Evolutionary conservation across 2,797 vertebrate species (phyloP), one percentile per base, ranked within the genome.

Genomic region (Acrossocheilus fasciatus): DNA sequence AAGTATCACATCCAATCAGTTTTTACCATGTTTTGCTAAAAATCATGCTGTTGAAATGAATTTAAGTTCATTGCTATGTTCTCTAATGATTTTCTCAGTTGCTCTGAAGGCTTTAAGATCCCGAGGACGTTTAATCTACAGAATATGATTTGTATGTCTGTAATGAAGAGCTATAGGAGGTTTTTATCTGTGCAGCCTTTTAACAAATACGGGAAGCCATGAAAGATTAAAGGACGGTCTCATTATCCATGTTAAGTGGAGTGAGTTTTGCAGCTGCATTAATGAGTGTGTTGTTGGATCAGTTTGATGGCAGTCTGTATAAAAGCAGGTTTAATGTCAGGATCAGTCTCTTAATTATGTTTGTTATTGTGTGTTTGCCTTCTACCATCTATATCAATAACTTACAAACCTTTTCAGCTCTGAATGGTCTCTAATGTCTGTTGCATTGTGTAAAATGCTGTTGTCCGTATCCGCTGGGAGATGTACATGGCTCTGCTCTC

Each of bases 141-240:
- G n/a, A 41, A 30, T 45, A 18, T 30, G 39, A 64, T 80, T 45
- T 47, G 50, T 12, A 36, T 82, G 64, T n/a, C 30, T 70, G 20
- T 69, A 34, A 82, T 54, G 30, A 82, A 57, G 50, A 54, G 30
- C 47, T 50, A 39, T 50, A 41, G 52, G 30, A 2, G 18, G 74
- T 54, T 76, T 41, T 12, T 36, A 59, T 36, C 75, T 41, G 34
- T 59, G 66, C 72, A 90, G 88, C 68, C 47, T 74, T 82, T 85
- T 57, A 79, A 86, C 76, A 90, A 90, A 90, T 90, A 92, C 12
- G 2, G 17, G 10, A 45, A 75, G 57, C 3, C 81, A 92, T 91
- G 52, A 84, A 89, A 78, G 87, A 87, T 82, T 81, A 68, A 93
- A 91, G 66, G 26, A 15, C 62, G 86, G 68, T 87, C 87, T 85